Base-by-base conservation (phyloP, 2,113 vertebrate species). In the Caranx melampygus region DNA sequence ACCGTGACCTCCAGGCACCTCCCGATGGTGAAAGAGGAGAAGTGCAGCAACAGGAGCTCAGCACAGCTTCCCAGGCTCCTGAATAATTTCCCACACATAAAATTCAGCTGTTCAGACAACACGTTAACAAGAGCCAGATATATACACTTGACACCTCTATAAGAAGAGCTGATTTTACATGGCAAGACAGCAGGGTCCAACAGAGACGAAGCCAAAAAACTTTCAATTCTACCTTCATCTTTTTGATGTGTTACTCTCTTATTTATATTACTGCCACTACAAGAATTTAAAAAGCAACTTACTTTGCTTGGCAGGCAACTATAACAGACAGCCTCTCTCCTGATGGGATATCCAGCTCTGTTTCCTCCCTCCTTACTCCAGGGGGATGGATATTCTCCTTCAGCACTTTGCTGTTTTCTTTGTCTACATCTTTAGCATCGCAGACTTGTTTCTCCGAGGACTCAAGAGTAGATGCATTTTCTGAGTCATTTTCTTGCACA, bases 41-140 rank as follows among this genome's bases (percentile, higher is more conserved):
- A 99, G 68, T 95, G 96, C 69, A 99, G 94, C 77, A 99, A 84
- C 5, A 99, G 93, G 20, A 99, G 95, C 72, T 99, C 98, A 37
- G 88, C 89, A 83, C 96, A 96, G 71, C 90, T 90, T 26, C 98
- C 98, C 31, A 95, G 88, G 74, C 92, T 96, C 91, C 98, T 98
- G 86, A 21, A 16, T 2, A 75, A 40, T 61, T 21, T 47, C 45
- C 26, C 44, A 81, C 34, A 62, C 31, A 37, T 16, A 6, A 21
- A 51, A 63, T 49, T 51, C 1, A 83, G 61, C 21, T 67, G 33
- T 13, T 12, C 12, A 81, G n/a, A 42, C 34, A 64, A 55, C 18
- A 69, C 3, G 49, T 44, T 20, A 59, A 58, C 34, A 72, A 52
- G 13, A 51, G 15, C 21, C 33, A 45, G 31, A 73, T 10, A 67